Evolutionary conservation across 2,888 invertebrate species (phyloP).

Genomic region (Eilema caniola): DNA sequence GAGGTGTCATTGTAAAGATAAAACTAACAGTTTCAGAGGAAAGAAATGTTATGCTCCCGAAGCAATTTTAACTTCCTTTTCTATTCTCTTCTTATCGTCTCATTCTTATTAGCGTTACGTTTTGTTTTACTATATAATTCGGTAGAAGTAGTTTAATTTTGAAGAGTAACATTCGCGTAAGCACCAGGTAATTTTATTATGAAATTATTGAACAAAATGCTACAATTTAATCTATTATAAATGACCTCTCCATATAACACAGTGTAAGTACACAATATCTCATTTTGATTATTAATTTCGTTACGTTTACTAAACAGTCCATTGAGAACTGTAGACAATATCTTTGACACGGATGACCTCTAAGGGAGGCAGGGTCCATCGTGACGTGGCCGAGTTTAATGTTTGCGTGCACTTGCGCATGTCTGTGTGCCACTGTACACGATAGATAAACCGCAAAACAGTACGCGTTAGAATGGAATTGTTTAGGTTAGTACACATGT

Average conservation of each 20-base stretch:
- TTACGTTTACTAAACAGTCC: slow-evolving; percentile 46
- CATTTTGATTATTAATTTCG: slow-evolving; percentile 13
- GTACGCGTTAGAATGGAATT: slow-evolving; percentile 61
- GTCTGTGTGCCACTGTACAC: slow-evolving; percentile 48
- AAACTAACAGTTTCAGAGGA: neutral
- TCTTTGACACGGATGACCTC: slow-evolving; percentile 70
- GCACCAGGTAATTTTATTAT: neutral
- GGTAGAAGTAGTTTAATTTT: neutral
- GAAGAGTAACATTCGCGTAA: neutral
- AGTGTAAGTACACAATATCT: neutral
- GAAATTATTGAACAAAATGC: neutral
- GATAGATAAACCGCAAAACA: slow-evolving; percentile 65
- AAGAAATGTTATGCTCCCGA: neutral
- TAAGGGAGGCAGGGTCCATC: slow-evolving; percentile 64
- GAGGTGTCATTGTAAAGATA: neutral
- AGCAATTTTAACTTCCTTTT: neutral
- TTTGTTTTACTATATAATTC: neutral
- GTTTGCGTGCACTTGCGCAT: slow-evolving; percentile 37
- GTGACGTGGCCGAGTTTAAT: slow-evolving; percentile 44
- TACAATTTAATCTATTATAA: neutral
- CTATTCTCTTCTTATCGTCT: neutral
- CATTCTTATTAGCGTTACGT: neutral
- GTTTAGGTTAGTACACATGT: slow-evolving; percentile 55
- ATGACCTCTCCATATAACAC: neutral
- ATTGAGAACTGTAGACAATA: slow-evolving; percentile 66